A percentile compares a stretch with the other conserved stretches of the same genome.
These are phyloP conservation scores for Dasyurus viverrinus DNA, from an alignment of 2,113 vertebrate genomes.

Conservation along the genomic window DNA sequence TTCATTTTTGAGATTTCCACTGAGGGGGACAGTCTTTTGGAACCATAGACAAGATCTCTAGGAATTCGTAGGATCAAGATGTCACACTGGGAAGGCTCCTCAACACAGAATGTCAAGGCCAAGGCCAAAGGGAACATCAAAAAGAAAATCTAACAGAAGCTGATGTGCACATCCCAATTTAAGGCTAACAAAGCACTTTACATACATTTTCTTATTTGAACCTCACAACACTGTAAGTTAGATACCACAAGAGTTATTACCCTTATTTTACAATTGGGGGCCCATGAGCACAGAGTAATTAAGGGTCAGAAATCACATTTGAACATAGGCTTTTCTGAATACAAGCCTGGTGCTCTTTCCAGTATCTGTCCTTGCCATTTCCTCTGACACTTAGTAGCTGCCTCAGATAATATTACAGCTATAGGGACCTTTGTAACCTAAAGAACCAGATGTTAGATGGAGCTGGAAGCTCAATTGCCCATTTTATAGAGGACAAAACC, in stretches of 20 bases:
- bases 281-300: neutral
- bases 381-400: neutral
- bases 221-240: neutral
- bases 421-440: neutral
- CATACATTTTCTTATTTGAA: neutral
- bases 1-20: neutral
- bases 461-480: neutral
- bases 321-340: neutral
- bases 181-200: neutral
- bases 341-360: neutral
- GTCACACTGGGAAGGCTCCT: neutral
- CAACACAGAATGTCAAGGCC: neutral
- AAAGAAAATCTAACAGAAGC: neutral
- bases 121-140: neutral
- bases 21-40: neutral
- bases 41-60: neutral
- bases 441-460: neutral
- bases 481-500: constrained; percentile 29
- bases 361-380: neutral
- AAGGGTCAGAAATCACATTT: neutral
- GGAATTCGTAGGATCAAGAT: neutral
- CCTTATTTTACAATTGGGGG: neutral
- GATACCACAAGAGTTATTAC: constrained; percentile 3
- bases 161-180: neutral
- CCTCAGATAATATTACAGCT: neutral